Evolutionary conservation across 2,113 vertebrate genomes (phyloP).

Genomic region (Aptenodytes patagonicus): DNA sequence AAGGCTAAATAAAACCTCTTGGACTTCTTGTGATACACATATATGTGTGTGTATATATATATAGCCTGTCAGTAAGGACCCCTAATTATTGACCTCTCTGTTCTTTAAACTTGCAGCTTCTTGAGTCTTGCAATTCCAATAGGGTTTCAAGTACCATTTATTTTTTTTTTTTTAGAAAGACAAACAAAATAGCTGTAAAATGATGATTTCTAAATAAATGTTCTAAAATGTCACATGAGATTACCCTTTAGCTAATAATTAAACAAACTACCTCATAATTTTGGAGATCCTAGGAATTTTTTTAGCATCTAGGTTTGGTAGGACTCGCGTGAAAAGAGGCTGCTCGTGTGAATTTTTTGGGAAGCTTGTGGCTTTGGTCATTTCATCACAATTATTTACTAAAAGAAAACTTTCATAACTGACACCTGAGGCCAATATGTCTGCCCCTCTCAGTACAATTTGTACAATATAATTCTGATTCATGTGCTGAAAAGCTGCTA

Average conservation of each 20-base stretch:
- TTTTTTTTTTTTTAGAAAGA: background rate
- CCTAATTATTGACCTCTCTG: background rate
- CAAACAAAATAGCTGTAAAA: background rate
- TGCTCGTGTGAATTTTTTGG: background rate
- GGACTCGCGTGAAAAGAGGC: background rate
- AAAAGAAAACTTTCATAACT: background rate
- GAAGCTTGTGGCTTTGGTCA: background rate
- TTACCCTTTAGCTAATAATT: background rate
- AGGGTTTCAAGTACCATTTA: background rate
- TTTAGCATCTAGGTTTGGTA: background rate
- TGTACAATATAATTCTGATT: background rate
- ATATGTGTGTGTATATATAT: accelerated
- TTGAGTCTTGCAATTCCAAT: background rate
- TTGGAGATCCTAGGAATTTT: background rate
- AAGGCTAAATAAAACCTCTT: background rate
- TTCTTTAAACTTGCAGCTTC: background rate
- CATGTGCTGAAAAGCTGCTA: background rate
- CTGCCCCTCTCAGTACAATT: background rate
- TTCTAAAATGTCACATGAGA: background rate
- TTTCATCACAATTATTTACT: background rate
- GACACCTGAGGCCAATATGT: background rate
- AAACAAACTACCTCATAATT: background rate
- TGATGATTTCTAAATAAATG: background rate
- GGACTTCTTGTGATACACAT: background rate
- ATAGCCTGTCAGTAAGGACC: background rate